Evolutionary conservation across 2,888 invertebrate genomes (phyloP), one percentile per base, ranked within the genome.

Genomic region (Watsonalla binaria): DNA sequence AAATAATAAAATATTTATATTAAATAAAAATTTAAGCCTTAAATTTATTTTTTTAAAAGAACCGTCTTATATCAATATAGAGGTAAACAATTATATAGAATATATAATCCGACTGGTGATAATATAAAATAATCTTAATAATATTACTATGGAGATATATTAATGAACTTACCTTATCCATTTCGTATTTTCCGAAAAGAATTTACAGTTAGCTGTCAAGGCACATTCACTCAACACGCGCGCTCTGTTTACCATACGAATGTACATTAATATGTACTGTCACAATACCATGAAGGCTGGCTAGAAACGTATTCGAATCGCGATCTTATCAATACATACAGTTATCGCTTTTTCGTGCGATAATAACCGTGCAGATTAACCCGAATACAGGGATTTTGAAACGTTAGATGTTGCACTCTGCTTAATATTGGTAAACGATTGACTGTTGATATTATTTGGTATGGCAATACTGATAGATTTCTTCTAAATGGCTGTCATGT

Each of bases 171-270:
- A 72, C 86, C 84, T 81, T 77, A 60, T 74, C 83, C 74, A 83
- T 71, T 80, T 79, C 7, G 76, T 82, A 59, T 75, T 84, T 72
- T 79, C 76, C 71, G 75, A 76, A 63, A 76, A 74, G 82, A 87
- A 87, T 81, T 77, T 68, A 59, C 61, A 63, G 51, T 65, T 57
- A 42, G 37, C 51, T 45, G 24, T 52, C 49, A 47, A 33, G 13
- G 54, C 51, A 66, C 74, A 78, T 76, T 73, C 62, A 66, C 63
- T 54, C 47, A 45, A 57, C 49, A 60, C 59, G 47, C 52, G 55
- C 55, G 57, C 49, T 42, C 42, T 42, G 11, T 11, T 11, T 42
- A 42, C 42, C 8, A 42, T 11, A 11, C 42, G 11, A 42, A 42
- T 42, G 11, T 42, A 11, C 42, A 42, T 42, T 42, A 42, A 42